These are phyloP conservation scores for Drosophila arizonae DNA, from an alignment of 1,140 invertebrate species.

Conservation along the genomic window DNA sequence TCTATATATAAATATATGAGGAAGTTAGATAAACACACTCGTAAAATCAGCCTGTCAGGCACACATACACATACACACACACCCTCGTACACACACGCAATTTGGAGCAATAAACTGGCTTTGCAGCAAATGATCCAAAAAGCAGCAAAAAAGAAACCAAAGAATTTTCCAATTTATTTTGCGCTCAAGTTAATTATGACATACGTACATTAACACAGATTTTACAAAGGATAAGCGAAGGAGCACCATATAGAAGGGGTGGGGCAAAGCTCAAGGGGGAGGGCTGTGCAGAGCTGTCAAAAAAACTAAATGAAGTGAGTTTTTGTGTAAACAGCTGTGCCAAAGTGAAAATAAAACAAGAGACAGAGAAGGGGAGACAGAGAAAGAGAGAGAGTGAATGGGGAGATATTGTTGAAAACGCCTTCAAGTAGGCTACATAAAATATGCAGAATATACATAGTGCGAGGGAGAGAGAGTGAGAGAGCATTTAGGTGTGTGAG, in stretches of 20 bases:
- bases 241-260: neutral
- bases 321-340: slow-evolving; percentile 73
- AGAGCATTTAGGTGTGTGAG: neutral
- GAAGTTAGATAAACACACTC: slow-evolving; percentile 39
- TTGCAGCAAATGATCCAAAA: slow-evolving; percentile 4
- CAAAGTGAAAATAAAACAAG: slow-evolving; percentile 67
- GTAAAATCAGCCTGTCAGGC: slow-evolving; percentile 17
- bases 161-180: slow-evolving; percentile 49
- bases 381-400: neutral
- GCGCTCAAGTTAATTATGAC: slow-evolving; percentile 68
- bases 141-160: slow-evolving; percentile 19
- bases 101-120: slow-evolving; percentile 21
- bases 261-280: neutral
- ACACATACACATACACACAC: slow-evolving; percentile 15
- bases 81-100: slow-evolving; percentile 11
- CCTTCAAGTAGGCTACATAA: slow-evolving; percentile 25
- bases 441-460: slow-evolving; percentile 7
- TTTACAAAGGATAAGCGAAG: slow-evolving; percentile 32
- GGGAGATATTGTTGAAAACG: neutral
- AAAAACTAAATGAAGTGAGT: slow-evolving; percentile 75
- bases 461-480: neutral
- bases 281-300: slow-evolving; percentile 24
- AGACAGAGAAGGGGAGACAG: neutral
- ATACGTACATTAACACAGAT: slow-evolving; percentile 58
- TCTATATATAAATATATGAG: neutral